A percentile compares a stretch with the other conserved stretches of the same genome.
These are phyloP conservation scores for Distichodus sexfasciatus DNA, from an alignment of 2,797 vertebrate genomes.

Conservation along the genomic window DNA sequence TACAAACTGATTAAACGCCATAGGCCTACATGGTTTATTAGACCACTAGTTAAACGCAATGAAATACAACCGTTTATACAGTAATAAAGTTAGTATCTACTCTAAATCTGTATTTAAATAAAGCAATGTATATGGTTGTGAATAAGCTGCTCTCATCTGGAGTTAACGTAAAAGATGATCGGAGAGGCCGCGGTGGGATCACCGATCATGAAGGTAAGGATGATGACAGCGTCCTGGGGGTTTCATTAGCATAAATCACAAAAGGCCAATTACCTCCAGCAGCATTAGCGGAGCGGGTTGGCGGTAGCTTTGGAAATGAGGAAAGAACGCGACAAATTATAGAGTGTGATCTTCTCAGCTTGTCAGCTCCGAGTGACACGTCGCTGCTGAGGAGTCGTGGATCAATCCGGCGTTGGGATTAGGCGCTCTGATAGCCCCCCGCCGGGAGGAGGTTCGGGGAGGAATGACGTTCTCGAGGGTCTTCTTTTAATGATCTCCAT, in stretches of 20 bases:
- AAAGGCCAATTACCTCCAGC: constrained; percentile 37
- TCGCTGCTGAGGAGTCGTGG: constrained; percentile 56
- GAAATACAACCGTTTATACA: no score
- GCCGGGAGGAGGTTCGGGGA: constrained; percentile 43
- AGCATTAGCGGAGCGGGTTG: constrained; percentile 21
- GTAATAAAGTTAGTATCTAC: no score
- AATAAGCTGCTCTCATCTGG: neutral
- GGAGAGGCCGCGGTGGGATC: constrained; percentile 8
- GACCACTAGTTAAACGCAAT: no score
- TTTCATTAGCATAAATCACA: constrained; percentile 41
- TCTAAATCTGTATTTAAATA: no score
- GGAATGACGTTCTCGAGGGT: constrained; percentile 33
- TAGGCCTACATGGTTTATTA: no score
- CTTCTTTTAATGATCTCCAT: constrained; percentile 44
- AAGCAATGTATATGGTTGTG: no score
- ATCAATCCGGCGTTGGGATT: constrained; percentile 74
- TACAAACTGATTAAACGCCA: no score
- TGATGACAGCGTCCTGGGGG: constrained; percentile 15
- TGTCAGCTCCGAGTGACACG: constrained; percentile 62
- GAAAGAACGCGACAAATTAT: constrained; percentile 69
- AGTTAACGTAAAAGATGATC: neutral
- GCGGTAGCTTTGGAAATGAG: constrained; percentile 67
- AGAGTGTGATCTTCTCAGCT: constrained; percentile 62
- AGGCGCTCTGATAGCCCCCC: constrained; percentile 64
- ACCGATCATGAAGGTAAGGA: neutral